Evolutionary conservation across 2,113 vertebrate species (phyloP).

Genomic region (Thunnus maccoyii): DNA sequence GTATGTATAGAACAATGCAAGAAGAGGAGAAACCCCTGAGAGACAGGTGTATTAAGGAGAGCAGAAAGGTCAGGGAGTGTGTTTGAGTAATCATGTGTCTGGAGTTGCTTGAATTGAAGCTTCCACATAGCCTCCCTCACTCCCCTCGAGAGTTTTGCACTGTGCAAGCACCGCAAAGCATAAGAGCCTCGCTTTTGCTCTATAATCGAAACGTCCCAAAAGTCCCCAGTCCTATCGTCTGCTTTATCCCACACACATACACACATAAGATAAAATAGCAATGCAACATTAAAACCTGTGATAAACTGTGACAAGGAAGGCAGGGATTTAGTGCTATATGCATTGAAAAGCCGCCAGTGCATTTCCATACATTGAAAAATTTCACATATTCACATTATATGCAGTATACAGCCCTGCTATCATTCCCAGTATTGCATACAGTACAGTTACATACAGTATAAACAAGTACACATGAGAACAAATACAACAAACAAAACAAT

Average conservation of each 20-base stretch:
- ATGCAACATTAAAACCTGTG: background rate
- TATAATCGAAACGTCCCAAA: conserved; percentile 33
- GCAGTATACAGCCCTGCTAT: too few species aligned
- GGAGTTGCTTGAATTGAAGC: conserved; percentile 20
- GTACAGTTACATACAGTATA: too few species aligned
- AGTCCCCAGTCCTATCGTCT: background rate
- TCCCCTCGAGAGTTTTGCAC: conserved; percentile 22
- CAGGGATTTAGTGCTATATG: background rate
- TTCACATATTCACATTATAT: too few species aligned
- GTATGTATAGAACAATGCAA: conserved; percentile 10
- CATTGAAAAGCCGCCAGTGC: background rate
- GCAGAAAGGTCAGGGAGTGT: conserved; percentile 19
- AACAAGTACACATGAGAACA: too few species aligned
- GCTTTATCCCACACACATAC: background rate
- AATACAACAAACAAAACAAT: too few species aligned
- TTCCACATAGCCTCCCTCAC: background rate
- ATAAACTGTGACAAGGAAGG: background rate
- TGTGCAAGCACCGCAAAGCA: background rate
- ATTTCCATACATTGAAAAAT: background rate
- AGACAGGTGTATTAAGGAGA: conserved; percentile 25
- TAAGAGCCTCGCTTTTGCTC: conserved; percentile 10
- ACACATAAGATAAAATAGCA: background rate
- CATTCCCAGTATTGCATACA: too few species aligned
- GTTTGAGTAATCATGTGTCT: conserved; percentile 29
- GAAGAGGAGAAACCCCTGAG: conserved; percentile 6